Evolutionary conservation across 2,113 vertebrate genomes (phyloP).

Genomic region (Chaenogobius annularis): DNA sequence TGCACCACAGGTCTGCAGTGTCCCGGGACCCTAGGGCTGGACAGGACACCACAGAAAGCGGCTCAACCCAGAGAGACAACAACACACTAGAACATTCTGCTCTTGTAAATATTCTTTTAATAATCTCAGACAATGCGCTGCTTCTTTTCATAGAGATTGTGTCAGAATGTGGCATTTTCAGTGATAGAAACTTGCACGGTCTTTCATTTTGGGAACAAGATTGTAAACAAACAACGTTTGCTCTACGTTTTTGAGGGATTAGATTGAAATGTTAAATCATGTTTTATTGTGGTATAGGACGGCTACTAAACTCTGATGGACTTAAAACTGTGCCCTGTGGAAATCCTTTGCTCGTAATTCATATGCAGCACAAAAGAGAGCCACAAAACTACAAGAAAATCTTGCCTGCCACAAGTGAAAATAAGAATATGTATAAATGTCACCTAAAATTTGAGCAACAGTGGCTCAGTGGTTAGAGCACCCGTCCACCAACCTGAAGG

Average conservation of each 20-base stretch:
- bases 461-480: too few relatives aligned
- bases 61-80: slow-evolving; percentile 12
- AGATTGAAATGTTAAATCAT: neutral
- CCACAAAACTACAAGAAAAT: neutral
- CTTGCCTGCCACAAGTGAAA: too few relatives aligned
- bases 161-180: neutral
- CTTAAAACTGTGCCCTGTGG: neutral
- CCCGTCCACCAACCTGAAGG: too few relatives aligned
- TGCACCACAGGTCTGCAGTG: slow-evolving; percentile 47
- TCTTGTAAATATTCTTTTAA: slow-evolving; percentile 4
- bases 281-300: neutral
- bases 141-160: neutral
- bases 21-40: slow-evolving; percentile 32
- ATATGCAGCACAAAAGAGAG: neutral
- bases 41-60: slow-evolving; percentile 41
- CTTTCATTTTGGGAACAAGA: neutral
- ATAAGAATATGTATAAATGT: too few relatives aligned
- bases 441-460: too few relatives aligned
- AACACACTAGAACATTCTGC: slow-evolving; percentile 11
- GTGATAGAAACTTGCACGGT: neutral
- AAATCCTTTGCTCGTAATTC: neutral
- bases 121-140: slow-evolving; percentile 2
- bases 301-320: neutral
- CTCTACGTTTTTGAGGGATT: neutral
- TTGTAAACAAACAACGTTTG: slow-evolving; percentile 2